phyloP scores from a whole-genome alignment of 2,113 vertebrate species.

The Toxostoma redivivum region DNA sequence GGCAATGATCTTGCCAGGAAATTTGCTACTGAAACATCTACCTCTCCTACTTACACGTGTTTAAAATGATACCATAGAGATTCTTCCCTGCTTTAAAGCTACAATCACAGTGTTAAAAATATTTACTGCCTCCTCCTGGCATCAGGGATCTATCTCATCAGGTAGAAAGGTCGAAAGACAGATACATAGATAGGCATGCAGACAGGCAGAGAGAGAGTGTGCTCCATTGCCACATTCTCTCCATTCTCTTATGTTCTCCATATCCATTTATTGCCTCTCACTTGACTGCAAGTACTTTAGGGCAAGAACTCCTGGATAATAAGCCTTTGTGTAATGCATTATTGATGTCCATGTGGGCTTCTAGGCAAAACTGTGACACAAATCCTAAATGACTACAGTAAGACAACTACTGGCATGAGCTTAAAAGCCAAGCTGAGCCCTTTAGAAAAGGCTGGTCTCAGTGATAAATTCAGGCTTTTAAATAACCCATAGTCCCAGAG shows the following conservation, averaged over 20 bases:
- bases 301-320: background rate
- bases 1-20: background rate
- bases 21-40: background rate
- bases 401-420: conserved; percentile 16
- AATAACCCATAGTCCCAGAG: conserved; percentile 22
- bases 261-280: background rate
- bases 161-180: background rate
- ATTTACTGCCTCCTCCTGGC: background rate
- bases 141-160: background rate
- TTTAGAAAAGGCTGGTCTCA: conserved; percentile 3
- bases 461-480: conserved; percentile 38
- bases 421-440: conserved; percentile 30
- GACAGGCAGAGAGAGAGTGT: accelerated
- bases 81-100: background rate
- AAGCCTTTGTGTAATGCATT: conserved; percentile 5
- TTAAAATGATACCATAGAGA: background rate
- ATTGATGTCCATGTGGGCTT: background rate
- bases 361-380: conserved; percentile 20
- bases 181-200: background rate
- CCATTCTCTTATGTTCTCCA: background rate
- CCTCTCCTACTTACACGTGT: background rate
- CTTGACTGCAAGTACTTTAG: background rate
- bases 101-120: background rate
- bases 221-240: background rate
- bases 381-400: conserved; percentile 32